Base-by-base conservation (phyloP, 2,797 vertebrate species). In the Discoglossus pictus region DNA sequence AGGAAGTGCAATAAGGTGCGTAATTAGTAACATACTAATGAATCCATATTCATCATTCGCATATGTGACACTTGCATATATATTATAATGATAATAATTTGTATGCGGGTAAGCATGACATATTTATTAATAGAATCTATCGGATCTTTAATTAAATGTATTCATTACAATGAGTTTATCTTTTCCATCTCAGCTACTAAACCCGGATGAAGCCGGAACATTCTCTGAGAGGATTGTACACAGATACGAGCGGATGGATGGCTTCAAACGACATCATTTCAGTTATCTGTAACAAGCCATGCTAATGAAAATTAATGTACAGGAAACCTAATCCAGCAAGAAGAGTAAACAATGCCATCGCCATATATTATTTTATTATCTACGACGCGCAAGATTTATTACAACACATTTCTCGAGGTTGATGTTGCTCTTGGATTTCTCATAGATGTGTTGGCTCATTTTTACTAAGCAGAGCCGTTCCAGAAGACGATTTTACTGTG, bases 281-380 rank as follows among this genome's bases (percentile, higher is more conserved):
- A 63, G 68, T 50, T 18, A 63, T 58, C 48, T 50, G 60, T 40
- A 70, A 70, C 60, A 63, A 58, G 36, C 60, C 56, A 40, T 25
- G 23, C 59, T 70, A 63, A 70, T 70, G 68, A 63, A 63, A 70
- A 70, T 70, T 55, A 62, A 62, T 69, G 67, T 62, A 62, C 56
- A 48, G 59, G 59, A 62, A 62, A 62, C 20, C 59, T 62, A 55
- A 62, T 62, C 34, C 48, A 24, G 59, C 17, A 62, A 44, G 51
- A 23, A 55, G 62, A 62, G 42, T 53, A 68, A 68, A 61, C 65
- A 61, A 68, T 44, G 27, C 18, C n/a, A 38, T 53, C 38, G 47
- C 47, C 56, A 53, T 58, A 53, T 61, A 62, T 69, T 55, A 42
- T 55, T 62, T 69, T 69, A 69, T 55, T 54, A 21, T 53, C 24